These are phyloP conservation scores for Hyperoplus immaculatus DNA, from an alignment of 2,797 vertebrate species.

Conservation along the genomic window DNA sequence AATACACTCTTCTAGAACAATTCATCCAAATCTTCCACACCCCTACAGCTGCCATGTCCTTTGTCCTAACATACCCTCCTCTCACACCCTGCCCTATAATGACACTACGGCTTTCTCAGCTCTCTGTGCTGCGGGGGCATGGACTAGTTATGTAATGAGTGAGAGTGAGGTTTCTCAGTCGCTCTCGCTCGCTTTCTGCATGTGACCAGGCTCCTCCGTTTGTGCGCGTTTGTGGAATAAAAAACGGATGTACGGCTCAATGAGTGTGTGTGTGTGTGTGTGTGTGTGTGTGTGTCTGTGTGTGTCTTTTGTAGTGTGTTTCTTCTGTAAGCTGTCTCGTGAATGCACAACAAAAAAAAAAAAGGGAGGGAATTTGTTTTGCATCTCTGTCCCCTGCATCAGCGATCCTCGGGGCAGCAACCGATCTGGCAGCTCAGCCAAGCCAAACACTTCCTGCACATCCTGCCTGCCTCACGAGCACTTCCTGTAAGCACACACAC, in stretches of 20 bases:
- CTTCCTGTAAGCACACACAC: conserved; percentile 66
- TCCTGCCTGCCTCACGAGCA: conserved; percentile 73
- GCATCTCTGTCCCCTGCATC: conserved; percentile 43
- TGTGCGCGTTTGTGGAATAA: conserved; percentile 34
- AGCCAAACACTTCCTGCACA: conserved; percentile 76
- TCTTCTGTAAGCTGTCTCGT: background rate
- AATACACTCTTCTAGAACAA: background rate
- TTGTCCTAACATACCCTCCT: conserved; percentile 37
- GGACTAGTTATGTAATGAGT: conserved; percentile 38
- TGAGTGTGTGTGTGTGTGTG: conserved; percentile 23
- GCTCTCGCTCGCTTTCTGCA: conserved; percentile 44
- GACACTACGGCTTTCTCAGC: conserved; percentile 25
- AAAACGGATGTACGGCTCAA: conserved; percentile 53
- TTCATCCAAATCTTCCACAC: background rate
- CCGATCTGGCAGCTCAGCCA: conserved; percentile 60
- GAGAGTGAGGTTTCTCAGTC: conserved; percentile 31
- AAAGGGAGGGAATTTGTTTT: background rate
- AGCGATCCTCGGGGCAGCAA: conserved; percentile 52
- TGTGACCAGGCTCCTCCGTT: conserved; percentile 44
- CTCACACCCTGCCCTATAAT: conserved; percentile 34
- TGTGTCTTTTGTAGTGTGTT: background rate
- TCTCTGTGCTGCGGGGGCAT: conserved; percentile 18
- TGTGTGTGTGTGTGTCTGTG: background rate
- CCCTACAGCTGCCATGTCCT: conserved; percentile 16
- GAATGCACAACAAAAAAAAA: background rate